A percentile compares a stretch with the other conserved stretches of the same genome.
These are phyloP conservation scores for Zele albiditarsus DNA, from an alignment of 2,888 invertebrate species.

Conservation along the genomic window DNA sequence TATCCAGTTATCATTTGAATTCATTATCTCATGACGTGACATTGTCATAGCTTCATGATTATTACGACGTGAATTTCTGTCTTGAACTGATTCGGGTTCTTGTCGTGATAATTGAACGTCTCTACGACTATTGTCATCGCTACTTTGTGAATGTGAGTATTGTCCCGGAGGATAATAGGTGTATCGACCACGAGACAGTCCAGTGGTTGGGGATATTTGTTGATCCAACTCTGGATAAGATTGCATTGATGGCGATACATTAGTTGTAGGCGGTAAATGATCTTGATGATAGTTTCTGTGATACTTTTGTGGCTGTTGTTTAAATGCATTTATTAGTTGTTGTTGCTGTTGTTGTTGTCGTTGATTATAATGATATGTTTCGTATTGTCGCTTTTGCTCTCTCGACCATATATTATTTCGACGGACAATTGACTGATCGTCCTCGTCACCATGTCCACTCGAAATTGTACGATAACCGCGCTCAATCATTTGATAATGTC, in stretches of 20 bases:
- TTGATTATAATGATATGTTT: constrained; percentile 34
- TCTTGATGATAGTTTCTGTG: constrained; percentile 36
- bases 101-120: constrained; percentile 8
- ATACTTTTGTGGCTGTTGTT: constrained; percentile 23
- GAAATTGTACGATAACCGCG: constrained; percentile 56
- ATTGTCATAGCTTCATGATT: constrained; percentile 33
- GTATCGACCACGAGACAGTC: neutral
- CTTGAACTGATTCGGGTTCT: constrained; percentile 16
- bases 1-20: constrained; percentile 61
- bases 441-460: constrained; percentile 17
- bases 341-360: constrained; percentile 23
- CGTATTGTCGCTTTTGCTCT: constrained; percentile 28
- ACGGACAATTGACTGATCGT: constrained; percentile 27
- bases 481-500: constrained; percentile 59
- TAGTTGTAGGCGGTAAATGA: neutral
- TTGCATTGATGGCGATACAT: constrained; percentile 43
- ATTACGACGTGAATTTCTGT: constrained; percentile 20
- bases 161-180: constrained; percentile 22
- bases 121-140: neutral
- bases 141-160: constrained; percentile 1
- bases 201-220: neutral
- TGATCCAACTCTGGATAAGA: constrained; percentile 23
- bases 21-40: constrained; percentile 31
- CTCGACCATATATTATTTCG: constrained; percentile 30
- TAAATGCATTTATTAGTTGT: constrained; percentile 6